Evolutionary conservation across 1,140 invertebrate genomes (phyloP).

Genomic region (Drosophila burlai): DNA sequence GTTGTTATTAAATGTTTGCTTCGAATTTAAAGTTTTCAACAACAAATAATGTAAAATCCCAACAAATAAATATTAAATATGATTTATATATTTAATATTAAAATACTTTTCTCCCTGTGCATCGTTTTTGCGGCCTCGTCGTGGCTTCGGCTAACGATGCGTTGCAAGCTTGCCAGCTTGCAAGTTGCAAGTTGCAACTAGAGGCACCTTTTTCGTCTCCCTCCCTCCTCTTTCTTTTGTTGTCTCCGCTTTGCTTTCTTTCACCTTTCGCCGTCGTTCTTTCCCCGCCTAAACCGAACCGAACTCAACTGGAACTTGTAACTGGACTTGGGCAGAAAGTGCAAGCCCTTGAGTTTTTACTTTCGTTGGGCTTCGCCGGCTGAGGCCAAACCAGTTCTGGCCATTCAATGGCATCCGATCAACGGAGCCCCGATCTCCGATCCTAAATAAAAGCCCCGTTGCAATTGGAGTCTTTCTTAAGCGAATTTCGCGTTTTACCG

Average conservation of each 20-base stretch:
- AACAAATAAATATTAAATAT: not conserved
- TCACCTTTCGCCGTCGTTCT: conserved; percentile 33
- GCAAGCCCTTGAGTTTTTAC: conserved; percentile 85
- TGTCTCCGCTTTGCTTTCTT: conserved; percentile 39
- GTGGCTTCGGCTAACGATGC: conserved; percentile 70
- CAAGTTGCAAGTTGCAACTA: conserved; percentile 47
- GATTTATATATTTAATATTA: not conserved
- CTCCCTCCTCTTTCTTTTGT: conserved; percentile 8
- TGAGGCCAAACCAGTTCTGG: conserved; percentile 60
- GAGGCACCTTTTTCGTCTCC: conserved; percentile 37
- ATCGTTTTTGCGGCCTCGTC: conserved; percentile 8
- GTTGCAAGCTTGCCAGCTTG: conserved; percentile 62
- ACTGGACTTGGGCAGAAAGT: conserved; percentile 71
- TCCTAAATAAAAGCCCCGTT: conserved; percentile 31
- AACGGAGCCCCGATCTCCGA: conserved; percentile 16
- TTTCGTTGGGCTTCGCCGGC: conserved; percentile 63
- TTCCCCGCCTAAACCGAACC: conserved; percentile 13
- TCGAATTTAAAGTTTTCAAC: no score
- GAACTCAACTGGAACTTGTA: conserved; percentile 36
- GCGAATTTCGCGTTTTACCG: conserved; percentile 73
- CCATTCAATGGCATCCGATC: conserved; percentile 49
- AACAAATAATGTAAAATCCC: not conserved
- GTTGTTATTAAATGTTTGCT: no score
- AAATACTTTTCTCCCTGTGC: conserved; percentile 17
- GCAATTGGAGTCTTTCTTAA: conserved; percentile 45